These are phyloP conservation scores for Caenorhabditis parvicauda DNA, from an alignment of 2,888 invertebrate genomes.

Conservation along the genomic window DNA sequence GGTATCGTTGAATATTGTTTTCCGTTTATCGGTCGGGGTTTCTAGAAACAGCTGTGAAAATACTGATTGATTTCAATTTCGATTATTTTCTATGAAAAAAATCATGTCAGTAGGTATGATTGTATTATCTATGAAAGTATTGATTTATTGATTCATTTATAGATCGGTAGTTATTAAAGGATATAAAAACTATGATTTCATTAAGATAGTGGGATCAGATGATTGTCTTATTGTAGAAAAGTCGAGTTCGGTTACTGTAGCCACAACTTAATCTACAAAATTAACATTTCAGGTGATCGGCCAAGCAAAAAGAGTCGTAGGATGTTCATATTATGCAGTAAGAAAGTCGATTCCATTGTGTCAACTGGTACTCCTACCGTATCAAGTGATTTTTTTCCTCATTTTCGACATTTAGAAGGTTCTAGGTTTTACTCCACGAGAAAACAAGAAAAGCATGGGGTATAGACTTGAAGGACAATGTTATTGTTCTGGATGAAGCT, in stretches of 20 bases:
- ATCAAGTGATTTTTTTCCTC: constrained; percentile 44
- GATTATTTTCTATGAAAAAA: no score
- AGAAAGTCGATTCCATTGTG: constrained; percentile 80
- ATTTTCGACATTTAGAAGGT: constrained; percentile 60
- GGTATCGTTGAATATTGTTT: no score
- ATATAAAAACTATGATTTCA: not conserved
- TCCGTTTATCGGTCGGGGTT: no score
- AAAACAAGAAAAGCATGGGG: constrained; percentile 76
- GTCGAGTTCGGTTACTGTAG: no score
- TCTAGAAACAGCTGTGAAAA: no score
- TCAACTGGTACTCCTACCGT: constrained; percentile 69
- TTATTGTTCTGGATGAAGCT: constrained; percentile 89
- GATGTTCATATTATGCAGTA: constrained; percentile 91
- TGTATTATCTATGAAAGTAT: no score
- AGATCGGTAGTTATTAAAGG: not conserved
- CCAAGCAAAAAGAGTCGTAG: constrained; percentile 73
- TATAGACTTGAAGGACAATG: constrained; percentile 73
- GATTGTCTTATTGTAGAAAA: not conserved
- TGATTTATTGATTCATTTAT: constrained; percentile 40
- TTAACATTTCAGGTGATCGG: constrained; percentile 28
- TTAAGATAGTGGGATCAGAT: not conserved
- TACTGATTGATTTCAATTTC: no score
- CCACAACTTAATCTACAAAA: no score
- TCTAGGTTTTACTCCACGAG: constrained; percentile 77
- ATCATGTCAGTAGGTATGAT: no score